Evolutionary conservation across 35 echinoderm and acorn worm genomes (phyloP).

Genomic region (Nesometra sesokonis): DNA sequence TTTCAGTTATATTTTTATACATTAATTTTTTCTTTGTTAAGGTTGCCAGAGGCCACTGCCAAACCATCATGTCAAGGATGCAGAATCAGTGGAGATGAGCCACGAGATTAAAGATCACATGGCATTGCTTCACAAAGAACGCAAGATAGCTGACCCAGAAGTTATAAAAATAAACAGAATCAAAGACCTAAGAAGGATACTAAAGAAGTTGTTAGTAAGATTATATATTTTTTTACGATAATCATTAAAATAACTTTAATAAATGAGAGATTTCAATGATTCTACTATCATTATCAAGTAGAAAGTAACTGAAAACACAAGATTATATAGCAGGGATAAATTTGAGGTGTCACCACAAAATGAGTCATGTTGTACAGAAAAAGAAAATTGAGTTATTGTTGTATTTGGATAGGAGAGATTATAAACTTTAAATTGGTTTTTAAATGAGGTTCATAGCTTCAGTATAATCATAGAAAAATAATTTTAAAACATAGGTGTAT

Average conservation of each 20-base stretch:
- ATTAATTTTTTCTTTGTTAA: neutral
- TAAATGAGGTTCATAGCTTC: no score
- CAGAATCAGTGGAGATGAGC: conserved; percentile 21
- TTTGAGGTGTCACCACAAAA: no score
- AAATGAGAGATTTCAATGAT: neutral
- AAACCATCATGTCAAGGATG: neutral
- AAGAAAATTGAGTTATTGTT: no score
- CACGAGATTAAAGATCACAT: conserved; percentile 89
- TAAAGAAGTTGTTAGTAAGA: conserved; percentile 71
- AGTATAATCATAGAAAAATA: no score
- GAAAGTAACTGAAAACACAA: neutral
- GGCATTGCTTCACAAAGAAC: conserved; percentile 70
- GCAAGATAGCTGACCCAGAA: conserved; percentile 63
- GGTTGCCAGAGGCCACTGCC: neutral
- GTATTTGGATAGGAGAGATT: no score
- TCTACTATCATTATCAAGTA: neutral
- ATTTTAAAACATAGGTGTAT: no score
- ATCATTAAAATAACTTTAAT: neutral
- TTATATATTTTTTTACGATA: neutral
- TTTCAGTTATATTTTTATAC: no score
- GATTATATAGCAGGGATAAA: no score
- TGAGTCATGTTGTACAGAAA: no score
- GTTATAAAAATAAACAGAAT: conserved; percentile 76
- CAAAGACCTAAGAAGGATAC: conserved; percentile 66
- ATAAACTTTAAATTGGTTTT: no score